Evolutionary conservation across 2,113 vertebrate species (phyloP), one percentile per base, ranked within the genome.

Genomic region (Xenotilapia leptura): DNA sequence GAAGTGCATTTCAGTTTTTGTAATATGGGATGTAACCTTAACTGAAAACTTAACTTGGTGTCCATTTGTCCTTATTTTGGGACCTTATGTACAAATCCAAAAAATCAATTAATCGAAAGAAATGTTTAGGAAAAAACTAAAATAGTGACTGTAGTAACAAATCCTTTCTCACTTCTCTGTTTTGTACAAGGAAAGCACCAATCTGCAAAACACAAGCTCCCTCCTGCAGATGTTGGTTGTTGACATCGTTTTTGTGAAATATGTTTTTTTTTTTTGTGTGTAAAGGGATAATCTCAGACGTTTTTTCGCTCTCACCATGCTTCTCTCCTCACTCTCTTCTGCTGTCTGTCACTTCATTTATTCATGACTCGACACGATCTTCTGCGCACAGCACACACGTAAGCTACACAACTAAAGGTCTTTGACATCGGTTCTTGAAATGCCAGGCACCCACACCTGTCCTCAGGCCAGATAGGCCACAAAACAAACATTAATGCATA

Each of bases 401-500:
- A 82, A 88, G 84, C 89, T n/a, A 38, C 79, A 28, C 19, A 88
- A 70, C 81, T 45, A 79, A 90, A 93, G 86, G 89, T 91, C 90
- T 91, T 15, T 85, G 91, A 90, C 90, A 88, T 88, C 12, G 6
- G 60, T 75, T 88, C 89, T 90, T 53, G 23, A 93, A 95, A 92
- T 90, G 91, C 82, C 89, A 87, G 42, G 54, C 90, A 23, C 90
- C 89, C 93, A 93, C 92, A 88, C 89, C 85, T 88, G 90, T 91
- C 91, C 92, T 79, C 3, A 2, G 73, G 89, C 89, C 91, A 47
- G 26, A 7, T 4, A 38, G 77, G 90, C 83, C 84, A 75, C 83
- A 83, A 11, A 47, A 75, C 21, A 42, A 31, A 51, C 31, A 60
- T 38, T 54, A 13, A 83, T 70, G 19, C 77, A 58, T 36, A 21